Percentiles rank a stretch among this genome's conserved stretches.
These are phyloP conservation scores for Cremastinae sp. DNA, from an alignment of 2,888 invertebrate species.

Conservation along the genomic window DNA sequence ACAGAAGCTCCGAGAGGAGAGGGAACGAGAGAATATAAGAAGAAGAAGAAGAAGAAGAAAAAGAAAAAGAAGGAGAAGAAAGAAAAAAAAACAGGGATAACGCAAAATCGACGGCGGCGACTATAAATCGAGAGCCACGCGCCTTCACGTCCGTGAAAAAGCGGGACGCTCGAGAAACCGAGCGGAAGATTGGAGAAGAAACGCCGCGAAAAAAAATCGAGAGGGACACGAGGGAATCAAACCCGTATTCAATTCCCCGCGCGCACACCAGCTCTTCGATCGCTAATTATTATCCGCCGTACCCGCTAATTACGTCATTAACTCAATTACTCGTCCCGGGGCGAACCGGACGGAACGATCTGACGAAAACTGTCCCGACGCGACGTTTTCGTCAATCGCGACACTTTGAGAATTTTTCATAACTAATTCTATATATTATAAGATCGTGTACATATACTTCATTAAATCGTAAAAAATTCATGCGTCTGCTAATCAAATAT, in stretches of 20 bases:
- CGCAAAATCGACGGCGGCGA: constrained; percentile 59
- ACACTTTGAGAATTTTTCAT: no score
- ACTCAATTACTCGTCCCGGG: constrained; percentile 70
- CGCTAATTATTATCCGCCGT: constrained; percentile 71
- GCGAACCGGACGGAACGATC: constrained; percentile 34
- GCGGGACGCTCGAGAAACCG: constrained; percentile 6
- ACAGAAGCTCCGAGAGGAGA: constrained; percentile 50
- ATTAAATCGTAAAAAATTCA: no score
- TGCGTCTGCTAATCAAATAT: no score
- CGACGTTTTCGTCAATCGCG: background rate
- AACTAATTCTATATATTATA: no score
- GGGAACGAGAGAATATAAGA: constrained; percentile 41
- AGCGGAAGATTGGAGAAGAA: constrained; percentile 5
- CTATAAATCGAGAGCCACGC: constrained; percentile 67
- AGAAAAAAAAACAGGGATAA: constrained; percentile 27
- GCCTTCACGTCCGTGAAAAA: constrained; percentile 67
- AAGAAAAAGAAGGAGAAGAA: constrained; percentile 23
- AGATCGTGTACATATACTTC: no score
- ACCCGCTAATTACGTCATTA: constrained; percentile 75
- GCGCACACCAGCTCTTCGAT: constrained; percentile 57
- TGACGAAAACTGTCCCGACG: constrained; percentile 59
- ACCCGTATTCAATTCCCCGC: constrained; percentile 2
- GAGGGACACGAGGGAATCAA: constrained; percentile 30
- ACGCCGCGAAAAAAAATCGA: constrained; percentile 43
- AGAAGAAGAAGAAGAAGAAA: constrained; percentile 24